phyloP scores from a whole-genome alignment of 2,888 invertebrate species.

The Athalia rosae region DNA sequence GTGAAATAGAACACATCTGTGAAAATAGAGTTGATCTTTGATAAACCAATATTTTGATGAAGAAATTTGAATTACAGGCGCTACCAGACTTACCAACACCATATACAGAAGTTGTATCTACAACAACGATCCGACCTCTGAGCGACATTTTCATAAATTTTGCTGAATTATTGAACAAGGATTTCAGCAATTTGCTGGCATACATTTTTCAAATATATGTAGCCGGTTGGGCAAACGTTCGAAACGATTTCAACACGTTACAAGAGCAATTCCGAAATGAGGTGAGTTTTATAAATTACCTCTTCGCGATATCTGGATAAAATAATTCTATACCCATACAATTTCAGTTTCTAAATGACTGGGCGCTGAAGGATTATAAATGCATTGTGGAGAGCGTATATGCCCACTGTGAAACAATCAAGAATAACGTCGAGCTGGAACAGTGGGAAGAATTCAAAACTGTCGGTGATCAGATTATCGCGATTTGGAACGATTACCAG shows the following conservation, averaged over 20 bases:
- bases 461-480: neutral
- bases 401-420: neutral
- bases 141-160: neutral
- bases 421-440: neutral
- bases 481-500: neutral
- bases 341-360: constrained; percentile 5
- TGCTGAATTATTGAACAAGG: neutral
- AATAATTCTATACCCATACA: neutral
- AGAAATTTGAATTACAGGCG: neutral
- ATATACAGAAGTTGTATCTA: neutral
- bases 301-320: no score
- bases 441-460: neutral
- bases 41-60: neutral
- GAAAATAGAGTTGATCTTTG: no score
- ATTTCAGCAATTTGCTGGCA: neutral
- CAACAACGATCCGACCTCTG: neutral
- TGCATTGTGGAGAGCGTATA: neutral
- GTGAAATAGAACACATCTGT: no score
- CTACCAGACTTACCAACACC: neutral
- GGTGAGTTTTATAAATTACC: neutral
- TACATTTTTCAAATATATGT: neutral
- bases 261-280: constrained; percentile 1
- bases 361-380: neutral
- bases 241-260: neutral
- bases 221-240: neutral